These are phyloP conservation scores for Sminthurinus signatus DNA, from an alignment of 1,140 invertebrate species.

Conservation along the genomic window DNA sequence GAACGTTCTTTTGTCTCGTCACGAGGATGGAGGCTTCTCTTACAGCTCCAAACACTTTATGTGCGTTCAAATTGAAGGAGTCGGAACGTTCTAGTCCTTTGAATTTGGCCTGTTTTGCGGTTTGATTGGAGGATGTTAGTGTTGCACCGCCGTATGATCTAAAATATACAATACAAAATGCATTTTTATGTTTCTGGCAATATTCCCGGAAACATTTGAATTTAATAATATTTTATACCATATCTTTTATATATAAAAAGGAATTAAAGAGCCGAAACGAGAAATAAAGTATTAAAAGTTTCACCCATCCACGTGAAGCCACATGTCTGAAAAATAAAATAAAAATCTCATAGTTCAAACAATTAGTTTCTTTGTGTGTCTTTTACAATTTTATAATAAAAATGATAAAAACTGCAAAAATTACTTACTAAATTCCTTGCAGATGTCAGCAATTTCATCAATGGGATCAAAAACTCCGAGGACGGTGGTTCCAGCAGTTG, in stretches of 20 bases:
- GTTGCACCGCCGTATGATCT: conserved; percentile 17
- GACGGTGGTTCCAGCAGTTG: conserved; percentile 19
- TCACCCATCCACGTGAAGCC: conserved; percentile 29
- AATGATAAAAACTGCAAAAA: too few species aligned
- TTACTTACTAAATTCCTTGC: conserved; percentile 37
- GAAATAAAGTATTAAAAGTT: too few species aligned
- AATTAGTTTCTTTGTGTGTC: too few species aligned
- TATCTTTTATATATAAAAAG: too few species aligned
- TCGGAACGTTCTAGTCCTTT: neutral
- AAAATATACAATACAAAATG: too few species aligned
- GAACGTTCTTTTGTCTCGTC: neutral
- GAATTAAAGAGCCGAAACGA: too few species aligned
- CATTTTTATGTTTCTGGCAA: too few species aligned
- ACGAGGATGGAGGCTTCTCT: neutral
- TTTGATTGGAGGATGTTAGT: conserved; percentile 7
- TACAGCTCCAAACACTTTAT: neutral
- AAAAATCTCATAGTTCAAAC: too few species aligned
- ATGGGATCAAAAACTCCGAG: conserved; percentile 25
- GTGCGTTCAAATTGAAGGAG: neutral
- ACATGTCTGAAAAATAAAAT: too few species aligned
- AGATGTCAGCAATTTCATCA: conserved; percentile 19
- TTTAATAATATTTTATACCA: too few species aligned
- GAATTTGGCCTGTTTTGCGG: neutral
- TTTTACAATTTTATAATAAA: too few species aligned
- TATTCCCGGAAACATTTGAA: too few species aligned